Evolutionary conservation across 2,113 vertebrate genomes (phyloP).

Genomic region (Pardalotus punctatus): DNA sequence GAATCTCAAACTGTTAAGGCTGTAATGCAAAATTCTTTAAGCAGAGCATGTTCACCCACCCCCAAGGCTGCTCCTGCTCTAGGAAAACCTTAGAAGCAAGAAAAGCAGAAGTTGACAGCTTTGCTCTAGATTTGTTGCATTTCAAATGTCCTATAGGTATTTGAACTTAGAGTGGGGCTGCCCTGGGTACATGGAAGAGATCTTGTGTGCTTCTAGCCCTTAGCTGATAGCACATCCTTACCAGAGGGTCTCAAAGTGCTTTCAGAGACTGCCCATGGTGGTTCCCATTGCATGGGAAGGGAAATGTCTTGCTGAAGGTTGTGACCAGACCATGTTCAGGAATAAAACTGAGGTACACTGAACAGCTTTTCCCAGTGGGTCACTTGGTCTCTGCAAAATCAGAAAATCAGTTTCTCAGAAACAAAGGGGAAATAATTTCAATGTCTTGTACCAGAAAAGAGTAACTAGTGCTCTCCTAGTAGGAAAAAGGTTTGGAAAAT

Average conservation of each 20-base stretch:
- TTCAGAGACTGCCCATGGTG: neutral
- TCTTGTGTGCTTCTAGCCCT: neutral
- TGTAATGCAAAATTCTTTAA: neutral
- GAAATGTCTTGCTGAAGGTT: neutral
- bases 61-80: neutral
- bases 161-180: neutral
- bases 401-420: neutral
- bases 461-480: neutral
- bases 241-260: neutral
- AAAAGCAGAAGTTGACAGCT: neutral
- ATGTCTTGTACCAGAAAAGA: neutral
- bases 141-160: neutral
- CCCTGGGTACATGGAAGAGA: neutral
- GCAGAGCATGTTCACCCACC: neutral
- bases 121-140: neutral
- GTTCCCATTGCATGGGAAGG: neutral
- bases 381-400: neutral
- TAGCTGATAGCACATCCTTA: neutral
- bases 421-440: neutral
- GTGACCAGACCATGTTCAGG: rapidly evolving
- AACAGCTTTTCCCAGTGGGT: neutral
- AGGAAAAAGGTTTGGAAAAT: neutral
- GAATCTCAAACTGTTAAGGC: neutral
- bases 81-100: neutral
- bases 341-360: neutral